Percentiles rank a stretch among this genome's conserved stretches.
phyloP scores from a whole-genome alignment of 2,113 vertebrate genomes.

The Platycercus adscitus region DNA sequence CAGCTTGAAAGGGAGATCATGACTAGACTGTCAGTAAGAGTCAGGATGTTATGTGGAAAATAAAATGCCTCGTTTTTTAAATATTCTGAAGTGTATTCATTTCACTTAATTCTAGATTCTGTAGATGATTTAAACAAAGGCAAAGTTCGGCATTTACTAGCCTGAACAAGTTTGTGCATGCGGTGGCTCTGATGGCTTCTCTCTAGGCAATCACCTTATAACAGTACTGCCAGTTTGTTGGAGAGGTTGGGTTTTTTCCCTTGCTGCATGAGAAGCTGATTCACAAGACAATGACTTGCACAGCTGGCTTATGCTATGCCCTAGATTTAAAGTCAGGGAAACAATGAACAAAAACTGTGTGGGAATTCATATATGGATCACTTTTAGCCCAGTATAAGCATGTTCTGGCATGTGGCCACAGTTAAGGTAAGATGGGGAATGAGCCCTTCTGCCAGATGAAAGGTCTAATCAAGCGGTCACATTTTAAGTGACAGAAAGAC shows the following conservation, averaged over 20 bases:
- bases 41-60: not conserved
- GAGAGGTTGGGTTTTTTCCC: not conserved
- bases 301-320: conserved; percentile 28
- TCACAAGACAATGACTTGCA: conserved; percentile 34
- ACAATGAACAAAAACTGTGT: not conserved
- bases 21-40: not conserved
- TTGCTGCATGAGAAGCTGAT: conserved; percentile 7
- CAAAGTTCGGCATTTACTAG: not conserved
- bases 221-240: not conserved
- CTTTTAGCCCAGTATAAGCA: not conserved
- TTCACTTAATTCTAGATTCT: conserved; percentile 42
- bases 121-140: conserved; percentile 32
- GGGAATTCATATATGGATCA: not conserved
- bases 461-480: accelerated
- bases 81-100: not conserved
- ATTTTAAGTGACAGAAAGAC: not conserved
- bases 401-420: not conserved
- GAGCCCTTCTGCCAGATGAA: not conserved
- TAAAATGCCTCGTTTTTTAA: not conserved
- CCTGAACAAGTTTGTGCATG: not conserved
- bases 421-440: not conserved
- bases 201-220: not conserved
- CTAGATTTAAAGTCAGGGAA: conserved; percentile 22
- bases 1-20: not conserved
- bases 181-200: not conserved